Conservation (phyloP, 2,888 invertebrate species). For the Lypha dubia region DNA sequence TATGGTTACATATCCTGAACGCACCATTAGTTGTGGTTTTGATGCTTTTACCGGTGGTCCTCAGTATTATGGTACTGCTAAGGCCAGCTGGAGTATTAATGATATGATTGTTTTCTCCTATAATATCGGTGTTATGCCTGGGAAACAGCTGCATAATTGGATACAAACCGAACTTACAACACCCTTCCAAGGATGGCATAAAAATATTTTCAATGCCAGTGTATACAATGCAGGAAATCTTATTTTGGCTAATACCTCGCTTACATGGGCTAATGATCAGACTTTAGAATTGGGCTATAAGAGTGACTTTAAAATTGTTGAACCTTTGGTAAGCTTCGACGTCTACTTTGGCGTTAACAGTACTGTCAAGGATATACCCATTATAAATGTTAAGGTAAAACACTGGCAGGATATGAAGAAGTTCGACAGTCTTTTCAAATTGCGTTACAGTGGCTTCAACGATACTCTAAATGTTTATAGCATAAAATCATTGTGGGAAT, state of each 20-base stretch:
- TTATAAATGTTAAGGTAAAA: slow-evolving; percentile 85
- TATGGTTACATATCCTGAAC: slow-evolving; percentile 89
- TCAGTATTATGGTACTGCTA: slow-evolving; percentile 83
- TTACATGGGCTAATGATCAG: slow-evolving; percentile 86
- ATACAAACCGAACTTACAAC: slow-evolving; percentile 84
- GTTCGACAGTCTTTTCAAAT: slow-evolving; percentile 84
- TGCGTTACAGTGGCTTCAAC: slow-evolving; percentile 83
- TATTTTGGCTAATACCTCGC: slow-evolving; percentile 84
- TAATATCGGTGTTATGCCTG: slow-evolving; percentile 79
- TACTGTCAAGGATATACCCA: slow-evolving; percentile 85
- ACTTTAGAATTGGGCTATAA: slow-evolving; percentile 85
- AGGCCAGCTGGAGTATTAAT: slow-evolving; percentile 88
- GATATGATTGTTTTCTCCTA: slow-evolving; percentile 84
- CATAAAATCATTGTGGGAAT: slow-evolving; percentile 88
- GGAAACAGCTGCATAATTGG: slow-evolving; percentile 80
- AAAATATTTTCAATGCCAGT: slow-evolving; percentile 84
- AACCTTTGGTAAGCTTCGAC: slow-evolving; percentile 83
- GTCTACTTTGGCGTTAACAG: slow-evolving; percentile 85
- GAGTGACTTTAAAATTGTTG: slow-evolving; percentile 84
- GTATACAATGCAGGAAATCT: slow-evolving; percentile 84
- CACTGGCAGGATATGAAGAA: slow-evolving; percentile 85
- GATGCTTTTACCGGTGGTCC: slow-evolving; percentile 84
- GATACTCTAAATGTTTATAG: slow-evolving; percentile 85
- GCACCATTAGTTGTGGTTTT: slow-evolving; percentile 88
- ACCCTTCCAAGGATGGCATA: slow-evolving; percentile 85